phyloP scores from a whole-genome alignment of 1,140 invertebrate genomes.

The Chionoecetes opilio region DNA sequence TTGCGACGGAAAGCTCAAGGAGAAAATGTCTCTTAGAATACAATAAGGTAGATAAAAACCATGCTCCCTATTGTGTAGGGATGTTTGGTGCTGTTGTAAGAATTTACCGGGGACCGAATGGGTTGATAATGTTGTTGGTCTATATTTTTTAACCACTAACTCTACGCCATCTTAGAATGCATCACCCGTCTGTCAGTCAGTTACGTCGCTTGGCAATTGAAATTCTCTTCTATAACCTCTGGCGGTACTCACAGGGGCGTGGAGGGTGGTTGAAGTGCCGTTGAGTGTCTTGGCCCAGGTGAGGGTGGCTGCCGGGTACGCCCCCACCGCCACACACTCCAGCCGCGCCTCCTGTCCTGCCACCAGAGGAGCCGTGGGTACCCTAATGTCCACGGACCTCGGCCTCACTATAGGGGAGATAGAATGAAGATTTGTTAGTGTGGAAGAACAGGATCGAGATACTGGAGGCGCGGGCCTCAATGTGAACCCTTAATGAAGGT shows the following conservation, averaged over 20 bases:
- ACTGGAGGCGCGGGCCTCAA: neutral
- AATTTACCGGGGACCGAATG: too few relatives aligned
- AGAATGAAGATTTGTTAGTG: neutral
- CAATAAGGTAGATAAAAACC: too few relatives aligned
- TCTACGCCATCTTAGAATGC: too few relatives aligned
- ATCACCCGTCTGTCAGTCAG: too few relatives aligned
- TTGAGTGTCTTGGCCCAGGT: conserved; percentile 51
- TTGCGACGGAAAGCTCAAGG: too few relatives aligned
- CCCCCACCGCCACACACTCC: conserved; percentile 62
- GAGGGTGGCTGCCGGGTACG: conserved; percentile 49
- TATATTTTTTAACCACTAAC: too few relatives aligned
- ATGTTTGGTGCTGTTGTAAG: too few relatives aligned
- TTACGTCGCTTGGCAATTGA: too few relatives aligned
- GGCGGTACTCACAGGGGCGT: conserved; percentile 1
- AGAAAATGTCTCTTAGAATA: too few relatives aligned
- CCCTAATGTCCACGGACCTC: conserved; percentile 43
- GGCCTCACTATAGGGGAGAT: neutral
- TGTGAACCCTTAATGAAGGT: conserved; percentile 29
- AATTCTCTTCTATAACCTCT: too few relatives aligned
- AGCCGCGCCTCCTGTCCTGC: conserved; percentile 59
- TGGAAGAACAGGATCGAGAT: neutral
- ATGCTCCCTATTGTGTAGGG: too few relatives aligned
- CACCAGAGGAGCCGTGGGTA: conserved; percentile 50
- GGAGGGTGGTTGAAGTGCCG: conserved; percentile 3
- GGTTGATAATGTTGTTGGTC: neutral